phyloP scores from a whole-genome alignment of 2,113 vertebrate genomes.

The Megaceryle torquata region DNA sequence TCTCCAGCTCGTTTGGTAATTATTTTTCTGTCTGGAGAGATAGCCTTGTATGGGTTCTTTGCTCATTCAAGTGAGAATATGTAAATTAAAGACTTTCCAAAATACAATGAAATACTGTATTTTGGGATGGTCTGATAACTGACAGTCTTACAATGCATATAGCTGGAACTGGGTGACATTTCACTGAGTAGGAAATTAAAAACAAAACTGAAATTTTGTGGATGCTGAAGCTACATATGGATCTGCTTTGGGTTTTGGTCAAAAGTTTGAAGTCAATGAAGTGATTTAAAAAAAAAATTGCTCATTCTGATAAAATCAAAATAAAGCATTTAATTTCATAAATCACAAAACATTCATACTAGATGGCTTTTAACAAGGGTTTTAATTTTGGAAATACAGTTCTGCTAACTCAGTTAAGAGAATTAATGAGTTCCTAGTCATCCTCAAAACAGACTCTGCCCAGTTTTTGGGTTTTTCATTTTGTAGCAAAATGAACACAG shows the following conservation, averaged over 20 bases:
- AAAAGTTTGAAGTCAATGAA: background rate
- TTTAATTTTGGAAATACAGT: background rate
- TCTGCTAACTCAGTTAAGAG: background rate
- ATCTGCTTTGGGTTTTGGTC: background rate
- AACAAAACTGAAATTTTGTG: background rate
- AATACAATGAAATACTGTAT: background rate
- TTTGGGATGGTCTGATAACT: background rate
- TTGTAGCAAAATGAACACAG: background rate
- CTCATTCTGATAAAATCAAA: background rate
- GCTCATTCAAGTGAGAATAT: background rate
- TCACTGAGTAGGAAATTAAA: background rate
- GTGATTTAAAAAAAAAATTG: background rate
- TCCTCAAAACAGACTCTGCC: background rate
- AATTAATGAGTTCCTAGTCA: background rate
- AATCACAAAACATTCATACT: background rate
- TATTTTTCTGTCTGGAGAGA: background rate
- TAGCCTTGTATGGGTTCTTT: background rate
- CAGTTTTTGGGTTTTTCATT: background rate
- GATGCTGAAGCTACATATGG: background rate
- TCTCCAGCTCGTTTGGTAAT: background rate
- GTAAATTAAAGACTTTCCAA: background rate
- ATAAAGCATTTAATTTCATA: background rate
- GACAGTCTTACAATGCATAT: background rate
- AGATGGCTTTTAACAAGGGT: background rate
- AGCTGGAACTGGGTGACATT: background rate